phyloP scores from a whole-genome alignment of 2,113 vertebrate species.

The Atlantisia rogersi region DNA sequence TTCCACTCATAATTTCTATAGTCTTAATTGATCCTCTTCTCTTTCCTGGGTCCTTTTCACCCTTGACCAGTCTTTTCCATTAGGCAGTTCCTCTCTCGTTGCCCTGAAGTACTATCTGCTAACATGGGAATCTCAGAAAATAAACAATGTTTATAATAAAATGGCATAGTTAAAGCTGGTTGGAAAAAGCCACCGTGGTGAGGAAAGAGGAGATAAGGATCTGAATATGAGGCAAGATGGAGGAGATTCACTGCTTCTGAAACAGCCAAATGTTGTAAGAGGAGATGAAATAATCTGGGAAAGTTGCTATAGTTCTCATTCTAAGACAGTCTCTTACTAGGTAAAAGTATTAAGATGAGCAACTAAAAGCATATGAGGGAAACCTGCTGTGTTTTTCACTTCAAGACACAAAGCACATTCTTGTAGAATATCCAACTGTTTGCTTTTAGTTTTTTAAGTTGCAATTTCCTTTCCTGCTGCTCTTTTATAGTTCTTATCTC shows the following conservation, averaged over 20 bases:
- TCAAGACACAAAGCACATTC: neutral
- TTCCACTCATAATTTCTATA: neutral
- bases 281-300: conserved; percentile 49
- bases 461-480: neutral
- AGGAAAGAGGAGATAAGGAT: conserved; percentile 20
- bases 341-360: conserved; percentile 20
- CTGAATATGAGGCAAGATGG: neutral
- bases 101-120: neutral
- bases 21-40: neutral
- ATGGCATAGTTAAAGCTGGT: neutral
- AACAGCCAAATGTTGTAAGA: neutral
- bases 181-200: conserved; percentile 5
- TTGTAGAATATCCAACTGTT: conserved; percentile 10
- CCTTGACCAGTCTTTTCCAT: neutral
- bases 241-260: conserved; percentile 14
- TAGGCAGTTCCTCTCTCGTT: neutral
- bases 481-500: neutral
- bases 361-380: neutral
- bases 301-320: conserved; percentile 29
- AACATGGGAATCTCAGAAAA: neutral
- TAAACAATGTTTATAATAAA: neutral
- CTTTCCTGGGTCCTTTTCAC: neutral
- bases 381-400: conserved; percentile 3
- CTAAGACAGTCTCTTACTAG: neutral
- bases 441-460: neutral